Evolutionary conservation across 2,797 vertebrate species (phyloP).

Genomic region (Gadopsis marmoratus): DNA sequence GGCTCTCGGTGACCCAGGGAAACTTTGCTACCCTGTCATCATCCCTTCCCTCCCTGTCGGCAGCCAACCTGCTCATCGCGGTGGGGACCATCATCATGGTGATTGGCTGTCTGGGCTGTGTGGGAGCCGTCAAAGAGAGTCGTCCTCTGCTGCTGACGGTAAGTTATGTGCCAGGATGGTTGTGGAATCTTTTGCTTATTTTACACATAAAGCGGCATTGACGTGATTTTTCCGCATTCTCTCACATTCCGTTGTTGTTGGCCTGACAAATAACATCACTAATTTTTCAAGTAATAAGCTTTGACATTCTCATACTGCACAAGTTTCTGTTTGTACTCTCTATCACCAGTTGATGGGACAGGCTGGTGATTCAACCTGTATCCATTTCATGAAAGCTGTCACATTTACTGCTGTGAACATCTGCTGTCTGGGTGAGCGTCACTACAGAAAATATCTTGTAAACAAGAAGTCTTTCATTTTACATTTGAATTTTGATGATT

Average conservation of each 20-base stretch:
- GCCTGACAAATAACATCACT: conserved; percentile 10
- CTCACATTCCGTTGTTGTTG: conserved; percentile 9
- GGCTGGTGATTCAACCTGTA: background rate
- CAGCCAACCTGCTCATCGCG: conserved; percentile 96
- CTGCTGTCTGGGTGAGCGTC: background rate
- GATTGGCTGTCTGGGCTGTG: conserved; percentile 97
- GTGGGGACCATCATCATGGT: conserved; percentile 95
- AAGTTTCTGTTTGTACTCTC: background rate
- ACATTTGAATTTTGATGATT: background rate
- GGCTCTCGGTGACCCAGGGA: conserved; percentile 98
- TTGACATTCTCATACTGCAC: background rate
- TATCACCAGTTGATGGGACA: background rate
- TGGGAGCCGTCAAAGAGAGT: conserved; percentile 97
- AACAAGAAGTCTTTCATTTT: conserved; percentile 20
- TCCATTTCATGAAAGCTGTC: conserved; percentile 16
- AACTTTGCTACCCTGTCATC: conserved; percentile 98
- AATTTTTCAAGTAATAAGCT: background rate
- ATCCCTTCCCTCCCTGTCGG: conserved; percentile 95
- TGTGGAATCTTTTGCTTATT: background rate
- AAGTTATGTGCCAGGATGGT: conserved; percentile 75
- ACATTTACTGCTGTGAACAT: background rate
- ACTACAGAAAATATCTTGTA: background rate
- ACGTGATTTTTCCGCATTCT: conserved; percentile 11
- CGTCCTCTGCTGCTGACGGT: conserved; percentile 95
- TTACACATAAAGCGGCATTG: conserved; percentile 10